phyloP scores from a whole-genome alignment of 1,140 invertebrate genomes.

The Drosophila tropicalis region DNA sequence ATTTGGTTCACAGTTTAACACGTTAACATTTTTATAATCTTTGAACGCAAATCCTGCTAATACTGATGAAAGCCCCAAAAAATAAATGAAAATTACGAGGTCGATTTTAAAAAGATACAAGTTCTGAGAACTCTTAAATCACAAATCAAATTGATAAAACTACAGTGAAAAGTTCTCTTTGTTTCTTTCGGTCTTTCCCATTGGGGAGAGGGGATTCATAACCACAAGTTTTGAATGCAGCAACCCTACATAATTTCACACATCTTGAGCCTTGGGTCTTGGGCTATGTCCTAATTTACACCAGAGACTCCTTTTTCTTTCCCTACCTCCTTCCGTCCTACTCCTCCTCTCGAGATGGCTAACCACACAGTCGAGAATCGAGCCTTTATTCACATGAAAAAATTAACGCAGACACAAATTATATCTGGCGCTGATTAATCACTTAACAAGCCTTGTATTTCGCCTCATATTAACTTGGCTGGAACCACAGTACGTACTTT shows the following conservation, averaged over 20 bases:
- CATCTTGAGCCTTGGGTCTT: conserved; percentile 38
- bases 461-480: conserved; percentile 66
- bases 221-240: conserved; percentile 10
- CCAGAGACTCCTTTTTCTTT: conserved; percentile 35
- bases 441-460: conserved; percentile 82
- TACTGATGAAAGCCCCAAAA: too few relatives aligned
- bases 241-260: conserved; percentile 36
- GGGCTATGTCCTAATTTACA: conserved; percentile 71
- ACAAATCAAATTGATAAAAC: too few relatives aligned
- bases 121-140: too few relatives aligned
- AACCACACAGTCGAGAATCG: conserved; percentile 19
- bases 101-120: too few relatives aligned
- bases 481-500: conserved; percentile 14
- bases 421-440: conserved; percentile 83
- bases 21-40: too few relatives aligned
- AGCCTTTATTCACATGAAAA: conserved; percentile 76
- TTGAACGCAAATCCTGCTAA: too few relatives aligned
- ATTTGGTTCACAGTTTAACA: too few relatives aligned
- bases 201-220: background rate
- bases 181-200: background rate
- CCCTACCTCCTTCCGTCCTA: background rate
- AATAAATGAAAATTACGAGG: too few relatives aligned
- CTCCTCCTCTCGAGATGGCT: conserved; percentile 26
- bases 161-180: too few relatives aligned
- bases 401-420: conserved; percentile 82